Percentiles rank a stretch among this genome's conserved stretches.
Conservation (phyloP, 2,888 invertebrate species). For the Microctonus aethiopoides region DNA sequence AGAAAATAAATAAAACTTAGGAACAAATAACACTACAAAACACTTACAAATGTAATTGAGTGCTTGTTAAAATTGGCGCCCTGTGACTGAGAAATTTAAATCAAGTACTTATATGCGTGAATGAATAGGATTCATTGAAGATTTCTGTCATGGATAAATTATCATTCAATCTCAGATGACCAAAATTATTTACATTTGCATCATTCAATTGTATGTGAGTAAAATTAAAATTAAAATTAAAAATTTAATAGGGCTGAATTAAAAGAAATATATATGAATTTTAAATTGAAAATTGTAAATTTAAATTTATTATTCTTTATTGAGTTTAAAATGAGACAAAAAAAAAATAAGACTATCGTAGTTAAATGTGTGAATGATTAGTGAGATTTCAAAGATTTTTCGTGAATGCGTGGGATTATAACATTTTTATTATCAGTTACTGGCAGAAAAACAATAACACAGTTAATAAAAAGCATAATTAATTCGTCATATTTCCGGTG, state of each 20-base stretch:
- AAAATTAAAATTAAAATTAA: background rate
- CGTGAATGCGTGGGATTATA: conserved; percentile 28
- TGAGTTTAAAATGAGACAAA: conserved; percentile 32
- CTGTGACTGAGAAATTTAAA: conserved; percentile 22
- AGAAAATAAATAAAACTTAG: background rate
- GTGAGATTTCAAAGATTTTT: conserved; percentile 20
- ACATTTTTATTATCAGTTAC: conserved; percentile 24
- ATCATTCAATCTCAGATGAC: conserved; percentile 46
- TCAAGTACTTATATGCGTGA: conserved; percentile 1
- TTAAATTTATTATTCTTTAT: background rate
- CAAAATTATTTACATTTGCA: conserved; percentile 43
- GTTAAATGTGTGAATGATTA: conserved; percentile 40
- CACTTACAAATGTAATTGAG: background rate
- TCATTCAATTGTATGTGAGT: too few species aligned
- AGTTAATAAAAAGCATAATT: conserved; percentile 33
- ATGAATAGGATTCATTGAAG: background rate
- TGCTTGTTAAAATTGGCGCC: background rate
- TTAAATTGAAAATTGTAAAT: background rate
- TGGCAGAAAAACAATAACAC: conserved; percentile 29
- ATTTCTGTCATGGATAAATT: conserved; percentile 35
- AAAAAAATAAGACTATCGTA: conserved; percentile 48
- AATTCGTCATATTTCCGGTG: background rate
- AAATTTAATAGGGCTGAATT: background rate
- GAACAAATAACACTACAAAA: background rate
- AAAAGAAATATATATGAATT: background rate